Base-by-base conservation (phyloP, 2,113 vertebrate genomes). In the Nesogale talazaci region DNA sequence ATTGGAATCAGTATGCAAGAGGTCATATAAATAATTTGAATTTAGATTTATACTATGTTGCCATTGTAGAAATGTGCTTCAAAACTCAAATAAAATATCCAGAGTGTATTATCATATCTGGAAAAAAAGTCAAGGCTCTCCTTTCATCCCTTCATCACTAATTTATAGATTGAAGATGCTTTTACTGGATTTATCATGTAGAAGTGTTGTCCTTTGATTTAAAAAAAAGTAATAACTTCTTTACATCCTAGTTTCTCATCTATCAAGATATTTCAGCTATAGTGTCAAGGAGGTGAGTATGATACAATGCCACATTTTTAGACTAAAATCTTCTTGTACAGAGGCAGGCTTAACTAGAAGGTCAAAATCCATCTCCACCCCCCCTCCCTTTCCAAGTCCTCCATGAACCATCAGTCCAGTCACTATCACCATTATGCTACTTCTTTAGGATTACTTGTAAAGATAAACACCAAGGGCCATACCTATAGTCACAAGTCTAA, bases 211-310 rank as follows among this genome's bases (percentile, higher is more conserved):
- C 67, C 11, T 63, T n/a, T 89, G 63, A 94, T 70, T 85, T 93
- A 86, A 88, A 31, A 83, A 83, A 95, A 86, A 23, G 83, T 76
- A 93, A 93, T 94, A 95, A 88, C 14, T 38, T 75, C 10, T 46
- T 23, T 65, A 14, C 3, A 88, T 22, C 27, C 52, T 75, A 70
- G 40, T 20, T 89, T 27, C 27, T 95, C 78, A n/a, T 88, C 38
- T 88, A 61, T 90, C 85, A 93, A 72, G 84, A 90, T 65, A 72
- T 38, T 94, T 90, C 42, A 46, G 42, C 42, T 6, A 46, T 46
- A 46, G 42, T 46, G 42, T 46, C 42, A 46, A 10, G 42, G 42
- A 46, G 42, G 42, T 46, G 42, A 46, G 42, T 46, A 46, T 46
- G 5, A 46, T 6, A 46, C 42, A 46, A 46, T 46, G 42, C 42